These are phyloP conservation scores for Atethmia centrago DNA, from an alignment of 2,888 invertebrate genomes.

Conservation along the genomic window DNA sequence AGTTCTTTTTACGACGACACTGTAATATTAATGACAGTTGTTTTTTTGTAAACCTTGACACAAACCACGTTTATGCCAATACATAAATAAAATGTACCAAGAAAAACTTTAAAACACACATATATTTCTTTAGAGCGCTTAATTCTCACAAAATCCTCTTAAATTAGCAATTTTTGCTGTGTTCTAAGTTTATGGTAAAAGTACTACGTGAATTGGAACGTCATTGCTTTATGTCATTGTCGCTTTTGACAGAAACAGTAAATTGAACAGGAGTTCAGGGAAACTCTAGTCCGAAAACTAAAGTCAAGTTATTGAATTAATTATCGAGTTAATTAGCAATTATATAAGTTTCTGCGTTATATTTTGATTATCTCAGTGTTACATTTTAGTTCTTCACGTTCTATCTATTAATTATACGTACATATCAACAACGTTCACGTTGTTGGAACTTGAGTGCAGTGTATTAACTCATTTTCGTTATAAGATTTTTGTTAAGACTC, in stretches of 20 bases:
- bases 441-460: constrained; percentile 17
- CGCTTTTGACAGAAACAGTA: constrained; percentile 24
- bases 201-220: constrained; percentile 23
- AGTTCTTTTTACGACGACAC: constrained; percentile 39
- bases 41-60: background rate
- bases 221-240: background rate
- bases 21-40: background rate
- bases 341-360: background rate
- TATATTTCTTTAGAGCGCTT: background rate
- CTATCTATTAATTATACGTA: background rate
- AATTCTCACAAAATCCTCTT: background rate
- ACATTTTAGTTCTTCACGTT: background rate
- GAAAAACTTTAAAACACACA: background rate
- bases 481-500: background rate
- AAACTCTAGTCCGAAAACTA: background rate
- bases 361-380: background rate
- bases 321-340: background rate
- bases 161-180: background rate
- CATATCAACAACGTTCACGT: background rate
- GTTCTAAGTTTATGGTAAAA: background rate
- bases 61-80: background rate
- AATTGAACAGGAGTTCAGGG: too few relatives aligned
- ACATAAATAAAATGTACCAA: background rate
- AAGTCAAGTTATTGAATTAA: background rate
- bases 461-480: background rate